Conservation (phyloP, 1,140 invertebrate species). For the Lysiphlebus fabarum region DNA sequence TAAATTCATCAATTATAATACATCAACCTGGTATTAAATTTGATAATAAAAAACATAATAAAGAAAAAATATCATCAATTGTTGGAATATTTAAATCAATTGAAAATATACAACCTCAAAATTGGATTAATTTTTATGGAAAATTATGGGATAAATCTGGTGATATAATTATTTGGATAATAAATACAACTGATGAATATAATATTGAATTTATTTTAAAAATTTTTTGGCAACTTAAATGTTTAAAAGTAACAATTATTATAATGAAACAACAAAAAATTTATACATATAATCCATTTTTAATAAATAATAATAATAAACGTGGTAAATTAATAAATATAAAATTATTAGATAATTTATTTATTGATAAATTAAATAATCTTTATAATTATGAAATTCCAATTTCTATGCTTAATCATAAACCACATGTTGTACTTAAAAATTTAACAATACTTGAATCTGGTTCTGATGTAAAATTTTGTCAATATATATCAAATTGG, state of each 20-base stretch:
- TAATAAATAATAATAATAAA: background rate
- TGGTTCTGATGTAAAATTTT: constrained; percentile 21
- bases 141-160: constrained; percentile 7
- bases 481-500: constrained; percentile 7
- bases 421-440: constrained; percentile 9
- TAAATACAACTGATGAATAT: background rate
- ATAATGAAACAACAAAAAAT: background rate
- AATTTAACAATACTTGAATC: background rate
- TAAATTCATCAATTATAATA: too few relatives aligned
- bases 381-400: constrained; percentile 16
- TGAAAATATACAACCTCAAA: background rate
- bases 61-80: background rate
- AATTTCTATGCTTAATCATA: constrained; percentile 16
- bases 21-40: too few relatives aligned
- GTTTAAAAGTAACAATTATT: background rate
- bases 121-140: constrained; percentile 8
- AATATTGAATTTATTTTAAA: constrained; percentile 8
- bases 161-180: constrained; percentile 13
- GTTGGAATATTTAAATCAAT: constrained; percentile 4
- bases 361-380: constrained; percentile 26
- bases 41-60: too few relatives aligned
- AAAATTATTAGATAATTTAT: constrained; percentile 5
- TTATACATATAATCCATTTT: constrained; percentile 24
- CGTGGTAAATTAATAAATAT: constrained; percentile 6
- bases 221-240: constrained; percentile 15